Evolutionary conservation across 2,113 vertebrate species (phyloP).

Genomic region (Sturnus vulgaris): DNA sequence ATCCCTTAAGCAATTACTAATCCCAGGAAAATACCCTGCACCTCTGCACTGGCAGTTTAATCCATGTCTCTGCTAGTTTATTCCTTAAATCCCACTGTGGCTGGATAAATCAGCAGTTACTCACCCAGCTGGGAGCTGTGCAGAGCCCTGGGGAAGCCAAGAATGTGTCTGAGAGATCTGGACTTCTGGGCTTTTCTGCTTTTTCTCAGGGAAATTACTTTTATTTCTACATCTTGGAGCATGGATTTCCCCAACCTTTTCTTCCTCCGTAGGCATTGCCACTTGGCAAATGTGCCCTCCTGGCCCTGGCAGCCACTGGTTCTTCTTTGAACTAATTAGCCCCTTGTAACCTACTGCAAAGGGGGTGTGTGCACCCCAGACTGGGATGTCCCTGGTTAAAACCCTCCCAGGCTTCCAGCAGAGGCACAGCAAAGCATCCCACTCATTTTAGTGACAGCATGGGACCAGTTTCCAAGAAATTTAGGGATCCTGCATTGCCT

Average conservation of each 20-base stretch:
- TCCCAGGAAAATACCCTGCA: neutral
- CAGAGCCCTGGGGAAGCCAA: neutral
- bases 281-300: neutral
- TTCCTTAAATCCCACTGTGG: neutral
- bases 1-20: neutral
- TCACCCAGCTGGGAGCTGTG: neutral
- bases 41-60: neutral
- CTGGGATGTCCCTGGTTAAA: neutral
- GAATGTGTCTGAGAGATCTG: neutral
- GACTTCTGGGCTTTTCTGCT: neutral
- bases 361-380: fast-evolving
- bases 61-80: neutral
- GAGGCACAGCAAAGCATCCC: neutral
- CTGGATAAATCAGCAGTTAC: neutral
- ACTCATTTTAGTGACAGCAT: neutral
- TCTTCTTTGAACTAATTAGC: neutral
- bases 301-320: fast-evolving
- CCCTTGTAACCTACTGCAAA: neutral
- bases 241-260: neutral
- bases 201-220: neutral
- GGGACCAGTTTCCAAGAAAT: neutral
- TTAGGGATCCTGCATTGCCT: neutral
- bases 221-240: neutral
- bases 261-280: fast-evolving
- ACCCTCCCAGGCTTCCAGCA: neutral